Base-by-base conservation (phyloP, 2,113 vertebrate species). In the Heloderma charlesbogerti region DNA sequence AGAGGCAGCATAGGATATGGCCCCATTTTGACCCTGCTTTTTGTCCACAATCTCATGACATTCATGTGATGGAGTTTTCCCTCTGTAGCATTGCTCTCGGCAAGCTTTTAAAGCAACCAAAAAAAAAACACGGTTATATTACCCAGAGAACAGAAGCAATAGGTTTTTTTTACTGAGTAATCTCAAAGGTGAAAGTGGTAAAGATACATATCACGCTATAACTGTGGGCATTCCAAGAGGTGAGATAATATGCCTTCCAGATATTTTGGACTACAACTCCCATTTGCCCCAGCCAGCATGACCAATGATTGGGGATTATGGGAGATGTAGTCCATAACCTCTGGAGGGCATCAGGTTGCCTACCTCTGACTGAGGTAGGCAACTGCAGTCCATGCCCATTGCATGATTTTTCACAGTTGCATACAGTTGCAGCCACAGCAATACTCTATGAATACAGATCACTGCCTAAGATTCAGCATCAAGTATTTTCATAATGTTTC, bases 401-500 rank as follows among this genome's bases (percentile, higher is more conserved):
- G 7, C 1, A 15, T 80, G 78, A 60, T 87, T 91, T 89, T 89
- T 95, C 93, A 89, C 80, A 86, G 91, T 88, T 90, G 25, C 90
- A 92, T 31, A 74, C 40, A 92, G 84, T 81, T 91, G 91, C 85
- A 91, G 87, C 91, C 6, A 51, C 4, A 0, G 82, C 86, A 82
- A 87, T 37, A 89, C 72, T 78, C 84, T 43, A 27, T 34, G 69
- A 20, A 9, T n/a, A 54, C 45, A 13, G 45, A 37, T 37, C 20
- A 72, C n/a, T 72, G 34, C 34, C 84, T 37, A 51, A n/a, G 48
- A 12, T 48, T 54, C 69, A 37, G 22, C 69, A 40, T 60, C 79
- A 0, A 1, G 8, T 60, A 48, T 63, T 88, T 67, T 27, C 48
- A 0, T 43, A n/a, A n/a, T 34, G 29, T 12, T 75, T 71, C 88